Base-by-base conservation (phyloP, 2,888 invertebrate genomes). In the Blastobasis adustella region DNA sequence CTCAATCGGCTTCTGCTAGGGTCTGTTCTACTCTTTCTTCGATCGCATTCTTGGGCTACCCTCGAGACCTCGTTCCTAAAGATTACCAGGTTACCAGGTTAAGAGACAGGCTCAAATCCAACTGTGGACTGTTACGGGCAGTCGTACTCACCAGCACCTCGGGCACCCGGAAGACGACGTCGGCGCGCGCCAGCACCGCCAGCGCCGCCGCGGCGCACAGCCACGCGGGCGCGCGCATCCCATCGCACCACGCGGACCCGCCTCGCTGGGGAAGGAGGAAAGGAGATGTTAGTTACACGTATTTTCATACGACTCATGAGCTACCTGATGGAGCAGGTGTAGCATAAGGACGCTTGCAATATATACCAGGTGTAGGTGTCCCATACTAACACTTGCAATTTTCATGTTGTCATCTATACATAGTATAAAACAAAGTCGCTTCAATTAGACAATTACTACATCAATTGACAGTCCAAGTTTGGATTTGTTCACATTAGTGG, bases 121-220 rank as follows among this genome's bases (percentile, higher is more conserved):
- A 3, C 23, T 2, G 23, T 23, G 23, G 1, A 23, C 42, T 3
- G 4, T 4, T 10, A 6, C 5, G 4, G 5, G 6, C 8, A 5
- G 10, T 44, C 2, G 37, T 40, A 57, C 59, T 61, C 51, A 86
- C 84, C 79, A 79, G 61, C 53, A 88, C 87, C 67, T 86, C 85
- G 23, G 87, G 87, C 58, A 85, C 86, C 50, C 79, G 65, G 76
- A 88, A 86, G 70, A 85, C 71, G 70, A 86, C 73, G 66, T 88
- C 86, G 37, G 67, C 62, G 46, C 62, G 55, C 8, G 59, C 59
- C 51, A 66, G 62, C 58, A 69, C 61, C 58, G 69, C 55, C 55
- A 64, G 60, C 56, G 71, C 59, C 56, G 62, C 58, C 51, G 63
- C 61, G 55, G 63, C 62, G 55, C 58, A 61, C 51, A 58, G 57